These are phyloP conservation scores for Cancer borealis DNA, from an alignment of 2,888 invertebrate genomes.

Conservation along the genomic window DNA sequence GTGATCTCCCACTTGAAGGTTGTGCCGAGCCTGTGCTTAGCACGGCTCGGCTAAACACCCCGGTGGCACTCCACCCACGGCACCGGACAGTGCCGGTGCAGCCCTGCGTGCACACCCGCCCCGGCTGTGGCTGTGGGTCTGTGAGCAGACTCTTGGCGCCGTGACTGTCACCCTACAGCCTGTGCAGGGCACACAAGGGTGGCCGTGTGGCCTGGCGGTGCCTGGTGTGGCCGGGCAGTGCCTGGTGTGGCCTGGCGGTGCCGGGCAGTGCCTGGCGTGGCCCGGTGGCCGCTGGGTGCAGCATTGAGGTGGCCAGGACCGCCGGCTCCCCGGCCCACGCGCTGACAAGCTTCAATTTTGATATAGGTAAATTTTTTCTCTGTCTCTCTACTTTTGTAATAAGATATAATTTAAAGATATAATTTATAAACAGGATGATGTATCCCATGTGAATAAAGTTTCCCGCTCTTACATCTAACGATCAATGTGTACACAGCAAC, in stretches of 20 bases:
- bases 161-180: not conserved
- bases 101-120: not conserved
- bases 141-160: not conserved
- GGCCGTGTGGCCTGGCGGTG: not conserved
- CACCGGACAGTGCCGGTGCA: not conserved
- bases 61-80: not conserved
- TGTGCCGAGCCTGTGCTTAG: not conserved
- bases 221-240: not conserved
- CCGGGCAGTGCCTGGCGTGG: not conserved
- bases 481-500: not conserved
- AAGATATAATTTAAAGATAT: not conserved
- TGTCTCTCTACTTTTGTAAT: not conserved
- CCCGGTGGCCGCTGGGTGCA: not conserved
- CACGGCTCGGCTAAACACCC: not conserved
- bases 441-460: not conserved
- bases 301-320: not conserved
- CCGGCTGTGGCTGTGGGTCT: not conserved
- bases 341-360: slow-evolving; percentile 52
- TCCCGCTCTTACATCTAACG: not conserved
- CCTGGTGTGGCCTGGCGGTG: not conserved
- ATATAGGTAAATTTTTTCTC: not conserved
- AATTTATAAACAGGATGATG: not conserved
- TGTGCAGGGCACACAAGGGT: too few relatives aligned
- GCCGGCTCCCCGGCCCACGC: not conserved
- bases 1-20: not conserved